Conservation (phyloP, 2,797 vertebrate genomes). For the Brachyalestes nurse region DNA sequence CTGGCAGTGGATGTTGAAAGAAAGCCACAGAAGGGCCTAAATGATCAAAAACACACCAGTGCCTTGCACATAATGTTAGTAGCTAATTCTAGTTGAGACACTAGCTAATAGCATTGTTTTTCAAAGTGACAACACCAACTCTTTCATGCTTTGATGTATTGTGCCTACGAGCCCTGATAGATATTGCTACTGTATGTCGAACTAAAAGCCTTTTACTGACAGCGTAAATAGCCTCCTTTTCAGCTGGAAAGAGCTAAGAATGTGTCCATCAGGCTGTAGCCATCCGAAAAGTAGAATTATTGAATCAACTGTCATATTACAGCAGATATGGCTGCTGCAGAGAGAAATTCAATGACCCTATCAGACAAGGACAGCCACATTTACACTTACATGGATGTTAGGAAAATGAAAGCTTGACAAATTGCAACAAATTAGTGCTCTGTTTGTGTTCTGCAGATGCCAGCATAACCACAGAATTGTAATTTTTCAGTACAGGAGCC, state of each 20-base stretch:
- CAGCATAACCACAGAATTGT: neutral
- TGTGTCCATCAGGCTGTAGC: neutral
- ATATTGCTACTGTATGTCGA: neutral
- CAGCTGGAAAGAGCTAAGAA: neutral
- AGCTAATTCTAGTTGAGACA: neutral
- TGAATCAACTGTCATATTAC: conserved; percentile 2
- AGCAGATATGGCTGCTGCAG: neutral
- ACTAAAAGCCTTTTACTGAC: neutral
- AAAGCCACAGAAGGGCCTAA: neutral
- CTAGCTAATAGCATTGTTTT: neutral
- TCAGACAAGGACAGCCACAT: neutral
- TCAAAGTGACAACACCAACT: neutral
- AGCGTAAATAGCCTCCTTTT: neutral
- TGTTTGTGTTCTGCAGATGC: neutral
- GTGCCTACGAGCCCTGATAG: neutral
- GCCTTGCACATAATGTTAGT: neutral
- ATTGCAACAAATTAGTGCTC: conserved; percentile 1
- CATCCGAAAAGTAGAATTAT: neutral
- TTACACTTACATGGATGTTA: conserved; percentile 11
- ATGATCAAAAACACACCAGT: neutral
- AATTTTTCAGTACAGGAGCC: neutral
- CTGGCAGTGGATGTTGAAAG: neutral
- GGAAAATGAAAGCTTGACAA: conserved; percentile 1
- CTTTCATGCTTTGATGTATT: neutral
- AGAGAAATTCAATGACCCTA: conserved; percentile 3